Conservation (phyloP, 2,797 vertebrate genomes). For the Danio albolineatus region DNA sequence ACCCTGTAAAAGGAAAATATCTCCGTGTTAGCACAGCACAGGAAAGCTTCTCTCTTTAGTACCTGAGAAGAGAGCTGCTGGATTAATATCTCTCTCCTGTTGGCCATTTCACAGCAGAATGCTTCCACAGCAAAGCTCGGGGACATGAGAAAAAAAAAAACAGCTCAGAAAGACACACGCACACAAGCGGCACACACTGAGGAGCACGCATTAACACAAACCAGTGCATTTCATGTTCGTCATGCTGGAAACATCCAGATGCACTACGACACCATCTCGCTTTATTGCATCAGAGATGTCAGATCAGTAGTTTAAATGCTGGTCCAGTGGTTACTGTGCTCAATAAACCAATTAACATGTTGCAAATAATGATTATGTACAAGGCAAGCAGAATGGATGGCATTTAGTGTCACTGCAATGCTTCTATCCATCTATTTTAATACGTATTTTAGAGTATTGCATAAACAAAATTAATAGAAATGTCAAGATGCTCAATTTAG, state of each 20-base stretch:
- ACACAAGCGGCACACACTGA: conserved; percentile 2
- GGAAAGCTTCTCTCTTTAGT: conserved; percentile 13
- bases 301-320: background rate
- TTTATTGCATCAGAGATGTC: conserved; percentile 17
- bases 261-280: background rate
- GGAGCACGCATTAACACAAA: conserved; percentile 10
- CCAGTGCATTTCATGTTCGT: background rate
- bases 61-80: conserved; percentile 26
- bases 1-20: background rate
- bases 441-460: no score
- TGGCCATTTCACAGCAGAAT: conserved; percentile 52
- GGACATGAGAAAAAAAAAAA: background rate
- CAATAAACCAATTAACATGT: conserved; percentile 9
- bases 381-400: background rate
- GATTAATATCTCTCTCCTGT: conserved; percentile 48
- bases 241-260: background rate
- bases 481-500: no score
- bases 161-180: background rate
- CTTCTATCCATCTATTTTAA: no score
- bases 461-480: no score
- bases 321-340: background rate
- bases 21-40: background rate
- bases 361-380: background rate
- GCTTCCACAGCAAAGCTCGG: conserved; percentile 50
- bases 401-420: background rate